Conservation (phyloP, 1,140 invertebrate species). For the Cataglyphis hispanica region DNA sequence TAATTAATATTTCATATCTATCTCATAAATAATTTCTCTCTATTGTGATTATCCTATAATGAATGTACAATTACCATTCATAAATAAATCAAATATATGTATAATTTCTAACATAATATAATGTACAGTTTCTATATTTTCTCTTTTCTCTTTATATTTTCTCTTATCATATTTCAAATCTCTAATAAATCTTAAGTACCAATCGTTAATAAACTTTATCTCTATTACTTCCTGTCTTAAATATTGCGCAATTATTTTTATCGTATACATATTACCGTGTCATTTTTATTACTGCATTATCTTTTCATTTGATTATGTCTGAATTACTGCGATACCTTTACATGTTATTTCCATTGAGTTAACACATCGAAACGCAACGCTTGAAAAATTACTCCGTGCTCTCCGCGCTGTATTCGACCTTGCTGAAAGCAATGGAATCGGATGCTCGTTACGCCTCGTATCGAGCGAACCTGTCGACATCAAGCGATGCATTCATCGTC, state of each 20-base stretch:
- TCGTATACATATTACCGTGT: background rate
- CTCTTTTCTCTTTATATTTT: background rate
- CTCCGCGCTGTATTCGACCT: background rate
- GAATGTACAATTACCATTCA: slow-evolving; percentile 1
- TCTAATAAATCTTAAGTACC: background rate
- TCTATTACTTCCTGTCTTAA: background rate
- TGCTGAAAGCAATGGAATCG: slow-evolving; percentile 9
- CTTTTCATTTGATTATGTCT: background rate
- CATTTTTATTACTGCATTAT: background rate
- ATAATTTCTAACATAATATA: too few relatives aligned
- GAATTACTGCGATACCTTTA: background rate
- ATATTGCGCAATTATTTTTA: background rate
- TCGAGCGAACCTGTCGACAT: background rate
- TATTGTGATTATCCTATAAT: slow-evolving; percentile 3
- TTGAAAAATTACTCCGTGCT: slow-evolving; percentile 10
- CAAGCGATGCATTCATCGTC: slow-evolving; percentile 41
- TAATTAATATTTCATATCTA: slow-evolving; percentile 5
- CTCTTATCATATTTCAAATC: background rate
- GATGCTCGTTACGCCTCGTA: slow-evolving; percentile 44
- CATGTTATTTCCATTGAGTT: background rate
- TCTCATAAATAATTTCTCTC: background rate
- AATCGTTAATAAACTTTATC: background rate
- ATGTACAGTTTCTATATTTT: background rate
- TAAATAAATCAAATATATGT: slow-evolving; percentile 20
- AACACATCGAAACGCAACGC: background rate